Evolutionary conservation across 2,113 vertebrate species (phyloP).

Genomic region (Lamprotornis superbus): DNA sequence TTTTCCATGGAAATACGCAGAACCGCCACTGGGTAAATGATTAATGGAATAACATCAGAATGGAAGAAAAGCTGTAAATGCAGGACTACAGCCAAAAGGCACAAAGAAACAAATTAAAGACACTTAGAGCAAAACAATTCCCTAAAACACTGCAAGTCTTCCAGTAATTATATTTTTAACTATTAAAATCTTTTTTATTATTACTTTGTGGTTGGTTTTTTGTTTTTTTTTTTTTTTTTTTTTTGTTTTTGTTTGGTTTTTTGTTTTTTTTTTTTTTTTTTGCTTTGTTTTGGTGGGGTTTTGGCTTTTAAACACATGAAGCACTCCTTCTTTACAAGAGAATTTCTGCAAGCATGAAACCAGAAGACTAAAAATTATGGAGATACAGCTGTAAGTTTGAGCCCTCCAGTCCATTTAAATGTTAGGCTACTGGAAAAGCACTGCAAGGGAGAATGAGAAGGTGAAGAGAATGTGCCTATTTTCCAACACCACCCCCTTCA

Average conservation of each 20-base stretch:
- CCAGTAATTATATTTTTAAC: neutral
- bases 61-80: slow-evolving; percentile 47
- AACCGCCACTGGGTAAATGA: slow-evolving; percentile 4
- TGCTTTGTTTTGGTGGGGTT: neutral
- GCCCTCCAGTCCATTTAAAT: neutral
- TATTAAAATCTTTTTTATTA: neutral
- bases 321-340: neutral
- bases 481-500: neutral
- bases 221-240: no score
- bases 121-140: slow-evolving; percentile 18
- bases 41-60: slow-evolving; percentile 31
- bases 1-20: slow-evolving; percentile 7
- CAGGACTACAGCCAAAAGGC: slow-evolving; percentile 19
- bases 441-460: neutral
- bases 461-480: neutral
- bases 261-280: no score
- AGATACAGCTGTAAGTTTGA: neutral
- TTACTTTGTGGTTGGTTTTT: neutral
- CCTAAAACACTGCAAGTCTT: neutral
- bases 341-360: neutral
- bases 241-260: no score
- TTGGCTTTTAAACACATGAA: neutral
- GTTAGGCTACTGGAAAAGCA: neutral
- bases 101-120: slow-evolving; percentile 38
- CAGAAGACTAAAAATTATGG: neutral